These are phyloP conservation scores for Delia radicum DNA, from an alignment of 1,140 invertebrate species.

Conservation along the genomic window DNA sequence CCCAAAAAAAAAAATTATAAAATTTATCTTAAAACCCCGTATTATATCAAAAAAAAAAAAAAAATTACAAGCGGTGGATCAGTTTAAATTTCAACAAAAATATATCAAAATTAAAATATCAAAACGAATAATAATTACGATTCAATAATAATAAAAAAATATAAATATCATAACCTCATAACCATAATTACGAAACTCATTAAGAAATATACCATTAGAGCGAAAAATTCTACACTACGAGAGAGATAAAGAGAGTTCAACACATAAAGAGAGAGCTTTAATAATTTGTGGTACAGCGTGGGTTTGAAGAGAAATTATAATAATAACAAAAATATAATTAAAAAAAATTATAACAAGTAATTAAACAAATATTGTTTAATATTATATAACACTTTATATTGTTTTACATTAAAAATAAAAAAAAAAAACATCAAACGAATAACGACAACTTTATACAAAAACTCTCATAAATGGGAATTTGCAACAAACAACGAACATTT, in stretches of 20 bases:
- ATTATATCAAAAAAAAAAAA: not conserved
- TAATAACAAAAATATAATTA: too few relatives aligned
- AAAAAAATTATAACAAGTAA: not conserved
- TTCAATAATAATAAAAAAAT: not conserved
- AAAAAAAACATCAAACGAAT: not conserved
- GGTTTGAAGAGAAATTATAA: not conserved
- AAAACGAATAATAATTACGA: not conserved
- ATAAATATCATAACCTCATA: constrained; percentile 15
- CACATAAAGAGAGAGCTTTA: too few relatives aligned
- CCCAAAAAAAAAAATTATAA: constrained; percentile 6
- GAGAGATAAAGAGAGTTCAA: not conserved
- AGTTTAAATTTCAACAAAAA: constrained; percentile 11
- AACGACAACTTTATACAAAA: not conserved
- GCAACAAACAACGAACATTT: not conserved
- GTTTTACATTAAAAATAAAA: not conserved
- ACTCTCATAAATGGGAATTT: not conserved
- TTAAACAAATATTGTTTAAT: not conserved
- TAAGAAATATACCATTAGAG: not conserved
- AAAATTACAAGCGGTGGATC: constrained; percentile 8
- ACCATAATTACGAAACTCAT: constrained; percentile 9
- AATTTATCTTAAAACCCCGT: not conserved
- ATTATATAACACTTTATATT: not conserved
- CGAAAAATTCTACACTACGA: not conserved
- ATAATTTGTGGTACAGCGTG: not conserved
- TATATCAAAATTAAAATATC: not conserved